Evolutionary conservation across 2,888 invertebrate species (phyloP), one percentile per base, ranked within the genome.

Genomic region (Trissolcus brochymenae): DNA sequence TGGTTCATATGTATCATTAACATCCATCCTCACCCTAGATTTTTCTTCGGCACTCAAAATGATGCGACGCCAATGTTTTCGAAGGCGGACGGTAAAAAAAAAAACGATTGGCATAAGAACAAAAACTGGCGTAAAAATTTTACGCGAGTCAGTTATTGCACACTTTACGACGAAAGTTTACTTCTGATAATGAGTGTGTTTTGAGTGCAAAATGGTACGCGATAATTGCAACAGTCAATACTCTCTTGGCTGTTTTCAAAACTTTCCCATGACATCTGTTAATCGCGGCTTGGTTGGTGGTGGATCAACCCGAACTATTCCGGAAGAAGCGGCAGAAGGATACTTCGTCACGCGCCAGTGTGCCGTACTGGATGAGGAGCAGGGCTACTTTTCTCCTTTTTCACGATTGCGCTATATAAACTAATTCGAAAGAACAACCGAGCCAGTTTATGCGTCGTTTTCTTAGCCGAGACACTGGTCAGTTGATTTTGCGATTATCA

Each of bases 321-420:
- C 61, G 71, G 83, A 84, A 82, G 79, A 79, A 82, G 80, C 82
- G 81, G 80, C 81, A 81, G 75, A 81, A 83, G 78, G 82, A 83
- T 83, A 83, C 82, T 80, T 84, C 85, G 88, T 88, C 86, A 88
- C 87, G 89, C 88, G 84, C 86, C 86, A 85, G 84, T 87, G 84
- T 87, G 84, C 85, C 84, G 81, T 83, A 82, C 84, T 84, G 83
- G 84, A 88, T 85, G 85, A 84, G 81, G 71, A 76, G 75, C 76
- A 74, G 76, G 82, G 84, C 82, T 84, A 86, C 85, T 84, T 85
- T 83, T 84, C 83, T 81, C 81, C 79, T 70, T 81, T 82, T 81
- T 81, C 80, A 78, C 79, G 78, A 81, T 79, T 80, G 77, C 76
- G 78, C 81, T 85, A 88, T 88, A 88, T 88, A 88, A 88, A 84